These are phyloP conservation scores for Drosophila suzukii DNA, from an alignment of 1,140 invertebrate genomes.

Conservation along the genomic window DNA sequence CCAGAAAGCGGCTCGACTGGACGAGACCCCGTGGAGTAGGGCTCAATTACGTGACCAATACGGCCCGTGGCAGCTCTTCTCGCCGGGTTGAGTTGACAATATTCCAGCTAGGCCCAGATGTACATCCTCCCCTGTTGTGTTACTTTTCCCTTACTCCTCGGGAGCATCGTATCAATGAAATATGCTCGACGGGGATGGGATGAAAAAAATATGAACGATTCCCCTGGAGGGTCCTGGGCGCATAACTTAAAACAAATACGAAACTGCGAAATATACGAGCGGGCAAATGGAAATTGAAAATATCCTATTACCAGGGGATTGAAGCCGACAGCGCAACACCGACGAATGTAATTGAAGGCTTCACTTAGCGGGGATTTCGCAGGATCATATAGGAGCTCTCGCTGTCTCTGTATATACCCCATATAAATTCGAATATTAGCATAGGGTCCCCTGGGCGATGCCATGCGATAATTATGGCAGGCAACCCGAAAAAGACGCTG, in stretches of 20 bases:
- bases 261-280: slow-evolving; percentile 58
- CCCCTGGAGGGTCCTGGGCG: slow-evolving; percentile 41
- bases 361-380: slow-evolving; percentile 49
- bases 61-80: slow-evolving; percentile 22
- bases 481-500: slow-evolving; percentile 33
- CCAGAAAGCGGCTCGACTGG: slow-evolving; percentile 19
- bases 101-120: slow-evolving; percentile 32
- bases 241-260: slow-evolving; percentile 66
- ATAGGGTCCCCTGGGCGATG: slow-evolving; percentile 48
- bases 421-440: slow-evolving; percentile 42
- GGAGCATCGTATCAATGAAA: slow-evolving; percentile 53
- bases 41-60: slow-evolving; percentile 61
- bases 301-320: slow-evolving; percentile 72
- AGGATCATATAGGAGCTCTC: slow-evolving; percentile 18
- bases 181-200: slow-evolving; percentile 20
- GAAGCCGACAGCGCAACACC: slow-evolving; percentile 46
- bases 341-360: slow-evolving; percentile 60
- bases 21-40: slow-evolving; percentile 27
- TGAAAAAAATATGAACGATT: slow-evolving; percentile 32
- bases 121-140: slow-evolving; percentile 22
- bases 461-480: slow-evolving; percentile 54
- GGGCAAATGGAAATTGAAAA: slow-evolving; percentile 72
- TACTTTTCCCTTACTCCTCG: neutral
- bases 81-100: slow-evolving; percentile 24
- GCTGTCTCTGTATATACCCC: neutral